Evolutionary conservation across 2,888 invertebrate species (phyloP), one percentile per base, ranked within the genome.

Genomic region (Leuctra nigra): DNA sequence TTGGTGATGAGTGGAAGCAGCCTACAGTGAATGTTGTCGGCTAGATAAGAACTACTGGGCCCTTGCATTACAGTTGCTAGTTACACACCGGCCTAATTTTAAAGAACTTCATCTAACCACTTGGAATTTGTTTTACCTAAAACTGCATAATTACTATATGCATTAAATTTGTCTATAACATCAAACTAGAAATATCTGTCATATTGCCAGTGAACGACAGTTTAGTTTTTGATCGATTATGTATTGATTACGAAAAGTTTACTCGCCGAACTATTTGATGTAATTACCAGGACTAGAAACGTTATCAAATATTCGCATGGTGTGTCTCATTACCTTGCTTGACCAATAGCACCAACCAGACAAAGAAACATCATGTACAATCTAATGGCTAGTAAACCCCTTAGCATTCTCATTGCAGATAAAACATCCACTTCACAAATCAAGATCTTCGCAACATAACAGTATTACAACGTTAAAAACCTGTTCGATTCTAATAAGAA

Each of bases 1-100:
- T 56, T 59, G 58, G 46, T 56, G 56, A 56, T 59, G 58, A 55
- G 57, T 55, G 25, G 33, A 61, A 59, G 56, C 57, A 61, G 59
- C 58, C 59, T 59, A 59, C 39, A 39, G 58, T 60, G 60, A 55
- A 16, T 20, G 47, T 35, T 56, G 53, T 55, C 50, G 35, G n/a
- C n/a, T n/a, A n/a, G 29, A 54, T 58, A 56, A 46, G 39, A 56
- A 50, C 60, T 60, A 60, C 23, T 38, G 48, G 46, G 54, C 46
- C 55, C 35, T 60, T 39, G 44, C 54, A 58, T 44, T 60, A 53
- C 53, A 57, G 44, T 54, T 41, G 35, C 54, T 58, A 58, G 25
- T 44, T 38, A 48, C 47, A 58, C 54, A 56, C 54, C 56, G 54
- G 56, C 52, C 58, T 57, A 60, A 35, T 48, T 38, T 55, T 29